Conservation (phyloP, 2,797 vertebrate genomes). For the Knipowitschia caucasica region DNA sequence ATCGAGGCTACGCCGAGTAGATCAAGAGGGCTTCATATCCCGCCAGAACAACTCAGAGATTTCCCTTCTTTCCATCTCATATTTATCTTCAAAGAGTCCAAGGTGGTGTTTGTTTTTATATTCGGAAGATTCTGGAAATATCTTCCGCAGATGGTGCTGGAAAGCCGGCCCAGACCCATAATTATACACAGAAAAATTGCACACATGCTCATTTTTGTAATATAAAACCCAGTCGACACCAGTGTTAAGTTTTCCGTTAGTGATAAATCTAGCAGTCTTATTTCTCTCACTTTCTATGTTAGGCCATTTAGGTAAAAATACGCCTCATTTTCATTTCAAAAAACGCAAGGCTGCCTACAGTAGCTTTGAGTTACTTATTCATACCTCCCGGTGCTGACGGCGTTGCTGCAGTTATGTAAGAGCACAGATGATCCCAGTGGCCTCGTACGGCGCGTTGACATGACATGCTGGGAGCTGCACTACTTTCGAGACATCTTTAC, state of each 20-base stretch:
- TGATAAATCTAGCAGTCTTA: background rate
- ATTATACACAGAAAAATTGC: conserved; percentile 3
- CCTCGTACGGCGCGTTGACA: conserved; percentile 6
- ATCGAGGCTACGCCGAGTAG: conserved; percentile 11
- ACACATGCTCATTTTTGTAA: background rate
- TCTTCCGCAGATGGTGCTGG: background rate
- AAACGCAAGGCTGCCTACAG: conserved; percentile 9
- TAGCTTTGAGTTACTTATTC: conserved; percentile 38
- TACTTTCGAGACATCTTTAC: conserved; percentile 9
- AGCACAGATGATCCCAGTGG: conserved; percentile 2
- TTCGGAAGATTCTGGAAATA: background rate
- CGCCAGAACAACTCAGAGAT: conserved; percentile 4
- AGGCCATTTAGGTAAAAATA: conserved; percentile 4
- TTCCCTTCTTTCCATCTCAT: conserved; percentile 18
- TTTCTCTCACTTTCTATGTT: background rate
- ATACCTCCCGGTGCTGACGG: conserved; percentile 37
- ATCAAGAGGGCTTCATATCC: conserved; percentile 7
- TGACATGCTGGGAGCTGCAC: background rate
- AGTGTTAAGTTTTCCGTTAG: background rate
- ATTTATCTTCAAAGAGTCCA: conserved; percentile 13
- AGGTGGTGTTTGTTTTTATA: background rate
- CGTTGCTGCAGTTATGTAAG: conserved; percentile 37
- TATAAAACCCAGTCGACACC: too few species aligned
- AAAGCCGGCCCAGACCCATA: background rate
- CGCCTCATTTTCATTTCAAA: background rate